Evolutionary conservation across 2,888 invertebrate genomes (phyloP), one percentile per base, ranked within the genome.

Genomic region (Unio delphinus): DNA sequence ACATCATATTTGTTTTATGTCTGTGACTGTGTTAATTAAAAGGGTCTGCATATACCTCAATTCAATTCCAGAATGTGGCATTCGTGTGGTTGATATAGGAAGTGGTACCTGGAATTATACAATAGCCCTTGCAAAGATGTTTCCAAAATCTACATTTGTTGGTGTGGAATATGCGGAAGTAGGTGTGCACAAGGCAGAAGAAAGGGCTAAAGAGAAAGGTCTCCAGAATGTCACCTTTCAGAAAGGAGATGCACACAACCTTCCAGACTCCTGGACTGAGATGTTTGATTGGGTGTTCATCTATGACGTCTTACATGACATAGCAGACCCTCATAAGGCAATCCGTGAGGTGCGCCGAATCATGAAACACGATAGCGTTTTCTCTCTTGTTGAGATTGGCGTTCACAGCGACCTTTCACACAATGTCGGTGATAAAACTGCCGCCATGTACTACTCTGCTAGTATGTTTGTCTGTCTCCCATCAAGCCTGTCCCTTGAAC

Each of bases 391-490:
- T n/a, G n/a, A 54, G 20, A 23, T 30, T 18, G 57, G 55, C 18
- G 18, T 65, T n/a, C 65, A 69, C 55, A 59, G 60, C n/a, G 34
- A 67, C 28, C 54, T 54, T 17, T 28, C 20, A 15, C 18, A 67
- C 28, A 67, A 67, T 55, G 54, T 67, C 8, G 67, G 67, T 28
- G 23, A 58, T 23, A 58, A 58, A 30, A 65, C 58, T 20, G 58
- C 65, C 15, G 18, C 65, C 15, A 57, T 58, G 54, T 54, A 58
- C 18, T 67, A 67, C n/a, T 26, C 64, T 1, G 20, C 56, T 60
- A 67, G 73, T 58, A 56, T 73, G 57, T 73, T 73, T 64, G 54
- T 64, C 26, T 73, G 73, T 67, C 57, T 73, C 3, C 73, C 73
- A 5, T 56, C 57, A 54, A 69, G 73, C 61, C 26, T 73, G 64